These are phyloP conservation scores for Cryptocheilus praepositus DNA, from an alignment of 2,888 invertebrate species.

Conservation along the genomic window DNA sequence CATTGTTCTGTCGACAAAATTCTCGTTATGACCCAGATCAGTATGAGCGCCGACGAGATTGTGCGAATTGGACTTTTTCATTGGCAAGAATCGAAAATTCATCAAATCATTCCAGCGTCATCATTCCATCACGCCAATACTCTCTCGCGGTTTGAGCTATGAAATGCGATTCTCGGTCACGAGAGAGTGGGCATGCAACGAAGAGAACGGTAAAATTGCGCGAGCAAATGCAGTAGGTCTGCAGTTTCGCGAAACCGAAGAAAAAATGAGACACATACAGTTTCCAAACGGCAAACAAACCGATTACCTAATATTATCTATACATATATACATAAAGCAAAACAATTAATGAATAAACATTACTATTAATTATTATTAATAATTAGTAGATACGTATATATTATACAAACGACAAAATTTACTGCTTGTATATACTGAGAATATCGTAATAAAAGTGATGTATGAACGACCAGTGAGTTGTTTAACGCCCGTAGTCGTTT, in stretches of 20 bases:
- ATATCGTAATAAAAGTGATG: slow-evolving; percentile 69
- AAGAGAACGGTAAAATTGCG: background rate
- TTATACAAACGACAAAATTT: slow-evolving; percentile 55
- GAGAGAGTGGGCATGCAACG: no score
- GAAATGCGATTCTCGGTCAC: background rate
- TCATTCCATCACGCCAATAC: no score
- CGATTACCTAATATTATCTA: slow-evolving; percentile 54
- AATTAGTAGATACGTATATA: slow-evolving; percentile 52
- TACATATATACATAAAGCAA: slow-evolving; percentile 48
- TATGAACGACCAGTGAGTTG: slow-evolving; percentile 46
- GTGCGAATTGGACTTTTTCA: no score
- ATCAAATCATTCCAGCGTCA: no score
- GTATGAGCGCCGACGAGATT: background rate
- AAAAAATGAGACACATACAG: slow-evolving; percentile 31
- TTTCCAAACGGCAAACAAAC: slow-evolving; percentile 43
- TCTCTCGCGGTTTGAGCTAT: no score
- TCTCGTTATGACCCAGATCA: background rate
- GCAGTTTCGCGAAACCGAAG: slow-evolving; percentile 29
- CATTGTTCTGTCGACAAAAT: background rate
- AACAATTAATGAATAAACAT: slow-evolving; percentile 49
- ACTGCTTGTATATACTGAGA: slow-evolving; percentile 71
- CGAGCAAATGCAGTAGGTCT: slow-evolving; percentile 1
- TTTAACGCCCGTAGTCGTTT: background rate
- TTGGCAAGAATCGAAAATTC: no score
- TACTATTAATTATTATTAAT: slow-evolving; percentile 46